These are phyloP conservation scores for Diabrotica balteata DNA, from an alignment of 2,888 invertebrate genomes.

Conservation along the genomic window DNA sequence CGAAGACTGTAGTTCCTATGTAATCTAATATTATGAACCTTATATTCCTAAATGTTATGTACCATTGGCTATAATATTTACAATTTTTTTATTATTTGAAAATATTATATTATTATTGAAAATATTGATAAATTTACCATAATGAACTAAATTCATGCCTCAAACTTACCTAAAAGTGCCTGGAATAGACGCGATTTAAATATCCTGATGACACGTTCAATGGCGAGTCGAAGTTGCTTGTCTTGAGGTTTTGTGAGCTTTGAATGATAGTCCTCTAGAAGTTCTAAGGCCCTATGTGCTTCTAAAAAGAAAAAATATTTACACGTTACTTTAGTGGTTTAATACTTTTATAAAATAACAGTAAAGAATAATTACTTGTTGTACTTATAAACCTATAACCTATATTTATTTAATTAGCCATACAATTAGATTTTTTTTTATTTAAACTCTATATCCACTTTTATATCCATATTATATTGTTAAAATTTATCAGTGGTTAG, in stretches of 20 bases:
- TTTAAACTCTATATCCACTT: too few relatives aligned
- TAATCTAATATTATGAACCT: too few relatives aligned
- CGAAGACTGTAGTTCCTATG: too few relatives aligned
- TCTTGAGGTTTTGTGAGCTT: slow-evolving; percentile 94
- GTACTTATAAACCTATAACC: too few relatives aligned
- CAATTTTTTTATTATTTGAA: background rate
- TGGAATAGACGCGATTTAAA: slow-evolving; percentile 98
- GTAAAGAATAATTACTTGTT: too few relatives aligned
- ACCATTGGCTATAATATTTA: too few relatives aligned
- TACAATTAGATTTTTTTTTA: too few relatives aligned
- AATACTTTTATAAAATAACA: too few relatives aligned
- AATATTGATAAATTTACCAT: background rate
- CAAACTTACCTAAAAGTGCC: slow-evolving; percentile 91
- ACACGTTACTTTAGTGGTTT: background rate
- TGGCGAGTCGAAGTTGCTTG: slow-evolving; percentile 91
- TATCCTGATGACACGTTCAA: slow-evolving; percentile 97
- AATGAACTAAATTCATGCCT: background rate
- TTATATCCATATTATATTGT: too few relatives aligned
- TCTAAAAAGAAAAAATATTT: slow-evolving; percentile 68
- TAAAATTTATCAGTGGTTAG: too few relatives aligned
- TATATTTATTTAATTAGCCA: too few relatives aligned
- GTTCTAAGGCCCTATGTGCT: slow-evolving; percentile 97
- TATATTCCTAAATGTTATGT: too few relatives aligned
- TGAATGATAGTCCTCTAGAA: slow-evolving; percentile 97
- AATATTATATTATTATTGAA: background rate